Conservation (phyloP, 1,140 invertebrate genomes). For the Polyergus mexicanus region DNA sequence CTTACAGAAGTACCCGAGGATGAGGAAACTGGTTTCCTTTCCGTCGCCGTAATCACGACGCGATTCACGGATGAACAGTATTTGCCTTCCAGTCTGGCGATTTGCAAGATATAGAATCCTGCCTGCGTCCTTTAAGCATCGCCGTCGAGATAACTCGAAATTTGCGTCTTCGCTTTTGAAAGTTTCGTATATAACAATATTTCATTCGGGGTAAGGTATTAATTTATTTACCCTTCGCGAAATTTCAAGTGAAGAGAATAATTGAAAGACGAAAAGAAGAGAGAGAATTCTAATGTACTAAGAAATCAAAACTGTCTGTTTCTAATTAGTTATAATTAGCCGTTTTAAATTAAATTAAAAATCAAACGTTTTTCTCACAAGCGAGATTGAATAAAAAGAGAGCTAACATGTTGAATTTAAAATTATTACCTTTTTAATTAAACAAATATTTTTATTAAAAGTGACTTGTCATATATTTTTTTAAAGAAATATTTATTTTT, state of each 20-base stretch:
- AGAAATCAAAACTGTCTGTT: constrained; percentile 14
- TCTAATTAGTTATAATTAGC: neutral
- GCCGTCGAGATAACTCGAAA: constrained; percentile 50
- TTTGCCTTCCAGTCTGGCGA: constrained; percentile 63
- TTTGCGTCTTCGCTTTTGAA: constrained; percentile 39
- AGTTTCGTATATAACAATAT: constrained; percentile 51
- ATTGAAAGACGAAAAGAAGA: neutral
- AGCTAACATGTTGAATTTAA: constrained; percentile 12
- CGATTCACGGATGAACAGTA: constrained; percentile 59
- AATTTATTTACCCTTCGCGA: constrained; percentile 52
- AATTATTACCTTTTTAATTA: neutral
- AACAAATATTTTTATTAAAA: neutral
- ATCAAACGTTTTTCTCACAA: neutral
- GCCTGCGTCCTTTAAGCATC: constrained; percentile 28
- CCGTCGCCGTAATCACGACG: constrained; percentile 51
- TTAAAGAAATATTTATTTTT: neutral
- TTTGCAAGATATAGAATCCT: constrained; percentile 50
- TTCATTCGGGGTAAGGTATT: constrained; percentile 23
- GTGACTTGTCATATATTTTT: no score
- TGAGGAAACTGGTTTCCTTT: constrained; percentile 52
- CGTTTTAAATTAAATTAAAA: neutral
- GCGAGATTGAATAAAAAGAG: constrained; percentile 1
- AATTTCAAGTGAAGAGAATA: constrained; percentile 22
- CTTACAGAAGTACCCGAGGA: constrained; percentile 23
- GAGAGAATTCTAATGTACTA: neutral